Evolutionary conservation across 2,888 invertebrate species (phyloP).

Genomic region (Eupithecia centaureata): DNA sequence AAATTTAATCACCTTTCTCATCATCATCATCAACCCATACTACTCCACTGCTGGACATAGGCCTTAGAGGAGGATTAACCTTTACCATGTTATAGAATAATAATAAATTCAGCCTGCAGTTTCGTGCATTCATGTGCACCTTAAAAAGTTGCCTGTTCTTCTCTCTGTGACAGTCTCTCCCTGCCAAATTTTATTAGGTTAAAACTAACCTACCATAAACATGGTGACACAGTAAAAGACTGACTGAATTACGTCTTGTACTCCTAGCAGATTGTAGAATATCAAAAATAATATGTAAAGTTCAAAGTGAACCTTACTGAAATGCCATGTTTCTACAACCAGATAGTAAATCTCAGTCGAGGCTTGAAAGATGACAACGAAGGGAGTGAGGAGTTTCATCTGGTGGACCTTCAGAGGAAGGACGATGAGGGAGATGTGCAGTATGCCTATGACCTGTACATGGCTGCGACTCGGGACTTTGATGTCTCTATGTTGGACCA

Average conservation of each 20-base stretch:
- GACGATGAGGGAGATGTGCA: constrained; percentile 59
- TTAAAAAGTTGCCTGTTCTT: neutral
- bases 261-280: no score
- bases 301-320: neutral
- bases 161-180: neutral
- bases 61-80: no score
- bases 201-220: no score
- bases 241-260: no score
- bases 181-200: neutral
- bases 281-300: no score
- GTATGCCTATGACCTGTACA: constrained; percentile 77
- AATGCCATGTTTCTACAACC: neutral
- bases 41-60: no score
- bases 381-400: constrained; percentile 54
- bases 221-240: no score
- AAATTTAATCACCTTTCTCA: neutral
- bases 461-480: constrained; percentile 69
- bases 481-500: constrained; percentile 75
- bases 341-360: constrained; percentile 70
- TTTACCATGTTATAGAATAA: neutral
- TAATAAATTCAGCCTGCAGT: neutral
- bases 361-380: constrained; percentile 58
- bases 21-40: no score
- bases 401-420: constrained; percentile 67
- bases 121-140: neutral